phyloP scores from a whole-genome alignment of 2,113 vertebrate genomes.

The Physeter macrocephalus region DNA sequence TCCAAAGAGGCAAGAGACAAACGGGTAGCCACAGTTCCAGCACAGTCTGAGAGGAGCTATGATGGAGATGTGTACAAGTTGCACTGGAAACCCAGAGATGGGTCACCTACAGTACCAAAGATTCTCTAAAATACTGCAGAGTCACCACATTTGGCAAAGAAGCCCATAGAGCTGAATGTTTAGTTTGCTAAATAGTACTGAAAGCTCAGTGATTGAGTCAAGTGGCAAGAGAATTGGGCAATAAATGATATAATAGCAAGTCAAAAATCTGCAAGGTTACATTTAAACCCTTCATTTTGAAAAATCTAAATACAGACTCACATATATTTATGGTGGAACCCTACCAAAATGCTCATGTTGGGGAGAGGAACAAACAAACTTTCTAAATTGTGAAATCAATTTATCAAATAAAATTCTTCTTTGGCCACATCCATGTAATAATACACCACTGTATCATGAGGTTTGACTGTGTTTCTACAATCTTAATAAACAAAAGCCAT shows the following conservation, averaged over 20 bases:
- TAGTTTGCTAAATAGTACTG: not conserved
- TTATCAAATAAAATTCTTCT: not conserved
- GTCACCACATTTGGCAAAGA: not conserved
- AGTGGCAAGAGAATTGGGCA: not conserved
- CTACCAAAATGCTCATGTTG: not conserved
- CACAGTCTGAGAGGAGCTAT: not conserved
- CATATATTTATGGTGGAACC: not conserved
- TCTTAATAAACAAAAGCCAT: conserved; percentile 15
- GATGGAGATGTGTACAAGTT: not conserved
- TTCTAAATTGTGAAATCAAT: not conserved
- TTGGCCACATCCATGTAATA: not conserved
- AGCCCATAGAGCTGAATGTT: not conserved
- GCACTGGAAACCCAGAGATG: not conserved
- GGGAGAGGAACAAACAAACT: not conserved
- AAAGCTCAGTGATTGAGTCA: not conserved
- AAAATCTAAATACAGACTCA: not conserved
- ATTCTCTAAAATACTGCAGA: not conserved
- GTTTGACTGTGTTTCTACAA: not conserved
- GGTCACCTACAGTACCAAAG: not conserved
- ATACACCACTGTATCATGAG: not conserved
- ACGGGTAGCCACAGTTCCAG: not conserved
- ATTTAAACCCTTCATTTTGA: conserved; percentile 30
- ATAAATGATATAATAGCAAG: not conserved
- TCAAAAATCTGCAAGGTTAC: not conserved
- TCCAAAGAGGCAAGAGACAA: not conserved